Conservation (phyloP, 2,797 vertebrate genomes). For the Xerus rutilus region DNA sequence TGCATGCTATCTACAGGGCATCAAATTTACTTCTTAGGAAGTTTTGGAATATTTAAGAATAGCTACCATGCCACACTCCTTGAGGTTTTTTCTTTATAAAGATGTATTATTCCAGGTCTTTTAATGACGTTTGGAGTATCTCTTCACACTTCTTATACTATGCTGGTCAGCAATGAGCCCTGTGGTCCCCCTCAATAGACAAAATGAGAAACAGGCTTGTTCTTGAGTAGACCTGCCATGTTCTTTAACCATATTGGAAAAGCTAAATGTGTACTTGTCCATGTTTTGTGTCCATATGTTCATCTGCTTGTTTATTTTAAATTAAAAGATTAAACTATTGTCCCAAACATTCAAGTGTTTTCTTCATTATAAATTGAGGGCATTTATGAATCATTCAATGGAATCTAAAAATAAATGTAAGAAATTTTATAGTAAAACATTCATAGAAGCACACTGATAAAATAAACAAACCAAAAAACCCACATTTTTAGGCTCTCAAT, state of each 20-base stretch:
- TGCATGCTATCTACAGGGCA: not conserved
- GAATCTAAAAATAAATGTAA: not conserved
- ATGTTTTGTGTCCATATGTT: not conserved
- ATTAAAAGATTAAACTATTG: constrained; percentile 33
- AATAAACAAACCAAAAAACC: not conserved
- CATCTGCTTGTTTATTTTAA: constrained; percentile 42
- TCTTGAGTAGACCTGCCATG: not conserved
- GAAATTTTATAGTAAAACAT: not conserved
- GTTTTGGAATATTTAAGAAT: not conserved
- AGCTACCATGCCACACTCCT: not conserved
- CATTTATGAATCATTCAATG: constrained; percentile 9
- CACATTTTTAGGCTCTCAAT: not conserved
- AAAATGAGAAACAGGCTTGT: constrained; percentile 17
- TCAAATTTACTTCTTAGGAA: not conserved
- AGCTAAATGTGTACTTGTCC: not conserved
- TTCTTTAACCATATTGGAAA: not conserved
- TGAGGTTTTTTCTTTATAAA: not conserved
- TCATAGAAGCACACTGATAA: constrained; percentile 12
- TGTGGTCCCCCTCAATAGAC: not conserved
- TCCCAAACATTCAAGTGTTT: not conserved
- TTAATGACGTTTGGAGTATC: not conserved
- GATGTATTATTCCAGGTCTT: not conserved
- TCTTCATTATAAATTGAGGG: constrained; percentile 19
- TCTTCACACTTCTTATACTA: not conserved
- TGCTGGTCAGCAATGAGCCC: not conserved